A percentile compares a stretch with the other conserved stretches of the same genome.
These are phyloP conservation scores for Babylonia areolata DNA, from an alignment of 1,140 invertebrate genomes.

Conservation along the genomic window DNA sequence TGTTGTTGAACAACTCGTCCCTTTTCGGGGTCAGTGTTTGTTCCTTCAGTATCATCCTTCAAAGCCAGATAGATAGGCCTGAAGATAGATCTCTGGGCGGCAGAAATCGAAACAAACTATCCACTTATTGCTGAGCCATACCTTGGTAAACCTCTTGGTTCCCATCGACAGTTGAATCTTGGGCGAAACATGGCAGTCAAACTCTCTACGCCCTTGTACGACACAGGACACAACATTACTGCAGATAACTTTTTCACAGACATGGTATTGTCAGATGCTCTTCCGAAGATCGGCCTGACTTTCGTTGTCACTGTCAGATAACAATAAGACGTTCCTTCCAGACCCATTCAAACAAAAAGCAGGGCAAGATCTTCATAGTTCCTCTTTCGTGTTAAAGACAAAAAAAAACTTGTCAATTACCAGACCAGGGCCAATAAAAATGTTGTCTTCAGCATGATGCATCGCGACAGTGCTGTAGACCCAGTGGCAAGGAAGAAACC, in stretches of 20 bases:
- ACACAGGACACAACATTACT: constrained; percentile 43
- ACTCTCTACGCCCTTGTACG: constrained; percentile 27
- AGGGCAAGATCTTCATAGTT: background rate
- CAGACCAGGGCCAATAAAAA: constrained; percentile 13
- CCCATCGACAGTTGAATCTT: constrained; percentile 23
- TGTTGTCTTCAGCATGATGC: constrained; percentile 23
- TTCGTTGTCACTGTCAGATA: constrained; percentile 32
- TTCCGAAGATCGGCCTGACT: constrained; percentile 27
- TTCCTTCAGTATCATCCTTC: constrained; percentile 19
- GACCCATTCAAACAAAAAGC: constrained; percentile 15
- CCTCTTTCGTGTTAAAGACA: constrained; percentile 20
- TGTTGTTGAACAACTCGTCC: constrained; percentile 56
- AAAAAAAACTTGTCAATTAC: constrained; percentile 23
- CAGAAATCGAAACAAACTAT: constrained; percentile 44
- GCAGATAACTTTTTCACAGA: constrained; percentile 47
- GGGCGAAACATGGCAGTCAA: constrained; percentile 30
- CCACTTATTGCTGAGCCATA: constrained; percentile 35
- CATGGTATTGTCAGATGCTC: background rate
- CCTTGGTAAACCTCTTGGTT: background rate
- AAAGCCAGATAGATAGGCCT: background rate
- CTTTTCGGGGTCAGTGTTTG: constrained; percentile 51
- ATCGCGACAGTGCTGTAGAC: background rate
- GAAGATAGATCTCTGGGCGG: constrained; percentile 36
- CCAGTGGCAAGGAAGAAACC: constrained; percentile 13
- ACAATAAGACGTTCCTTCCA: constrained; percentile 17